These are phyloP conservation scores for Pyrgus malvae DNA, from an alignment of 2,888 invertebrate species.

Conservation along the genomic window DNA sequence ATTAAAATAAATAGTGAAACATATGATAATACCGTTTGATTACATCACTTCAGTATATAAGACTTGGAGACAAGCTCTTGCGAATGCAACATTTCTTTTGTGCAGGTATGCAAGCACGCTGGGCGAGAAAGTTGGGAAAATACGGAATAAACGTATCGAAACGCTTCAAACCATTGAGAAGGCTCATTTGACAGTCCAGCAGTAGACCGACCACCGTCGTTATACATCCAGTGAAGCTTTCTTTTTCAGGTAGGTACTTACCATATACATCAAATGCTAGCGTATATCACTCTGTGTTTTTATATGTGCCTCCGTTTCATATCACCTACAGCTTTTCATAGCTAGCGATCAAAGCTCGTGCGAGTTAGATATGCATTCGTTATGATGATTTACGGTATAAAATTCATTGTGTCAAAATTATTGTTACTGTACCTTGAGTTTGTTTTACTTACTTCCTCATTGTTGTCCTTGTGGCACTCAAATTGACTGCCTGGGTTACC, in stretches of 20 bases:
- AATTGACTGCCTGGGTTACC: no score
- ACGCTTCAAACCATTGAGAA: constrained; percentile 41
- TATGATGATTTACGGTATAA: constrained; percentile 17
- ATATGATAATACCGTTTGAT: no score
- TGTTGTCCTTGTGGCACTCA: no score
- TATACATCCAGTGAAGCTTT: constrained; percentile 8
- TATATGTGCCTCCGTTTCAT: constrained; percentile 9
- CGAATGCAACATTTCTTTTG: constrained; percentile 19
- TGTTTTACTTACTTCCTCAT: no score
- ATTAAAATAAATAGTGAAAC: no score
- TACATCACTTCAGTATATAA: no score
- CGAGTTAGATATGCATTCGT: constrained; percentile 8
- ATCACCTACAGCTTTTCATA: background rate
- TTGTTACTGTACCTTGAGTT: no score
- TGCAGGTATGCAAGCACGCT: constrained; percentile 21
- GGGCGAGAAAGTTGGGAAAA: constrained; percentile 1
- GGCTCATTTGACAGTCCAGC: constrained; percentile 7
- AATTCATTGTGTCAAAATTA: no score
- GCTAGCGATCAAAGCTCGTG: constrained; percentile 12
- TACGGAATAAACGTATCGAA: constrained; percentile 45
- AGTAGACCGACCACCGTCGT: no score
- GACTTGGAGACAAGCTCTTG: constrained; percentile 4
- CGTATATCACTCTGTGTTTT: constrained; percentile 12
- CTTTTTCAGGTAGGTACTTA: constrained; percentile 20
- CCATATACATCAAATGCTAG: constrained; percentile 5